Percentiles rank a stretch among this genome's conserved stretches.
Conservation (phyloP, 2,888 invertebrate species). For the Lasioglossum oenotherae region DNA sequence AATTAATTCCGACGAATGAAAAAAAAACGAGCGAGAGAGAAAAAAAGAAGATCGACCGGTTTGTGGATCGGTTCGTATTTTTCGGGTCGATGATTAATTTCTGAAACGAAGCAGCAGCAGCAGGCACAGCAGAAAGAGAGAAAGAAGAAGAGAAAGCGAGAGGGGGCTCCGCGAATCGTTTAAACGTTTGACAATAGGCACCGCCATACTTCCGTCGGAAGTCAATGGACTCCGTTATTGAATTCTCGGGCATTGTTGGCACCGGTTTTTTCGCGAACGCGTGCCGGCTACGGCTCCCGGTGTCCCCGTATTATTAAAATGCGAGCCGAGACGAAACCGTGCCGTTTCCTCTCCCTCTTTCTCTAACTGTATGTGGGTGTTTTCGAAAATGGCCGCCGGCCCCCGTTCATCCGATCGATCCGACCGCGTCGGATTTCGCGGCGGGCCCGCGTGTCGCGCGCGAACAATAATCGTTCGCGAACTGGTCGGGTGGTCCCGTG, state of each 20-base stretch:
- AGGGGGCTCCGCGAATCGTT: neutral
- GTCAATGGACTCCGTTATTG: slow-evolving; percentile 39
- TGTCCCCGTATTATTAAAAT: slow-evolving; percentile 41
- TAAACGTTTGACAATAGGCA: slow-evolving; percentile 27
- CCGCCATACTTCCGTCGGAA: slow-evolving; percentile 43
- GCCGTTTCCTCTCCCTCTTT: neutral
- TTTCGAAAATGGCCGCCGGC: slow-evolving; percentile 19
- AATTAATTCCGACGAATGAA: slow-evolving; percentile 31
- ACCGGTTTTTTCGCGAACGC: neutral
- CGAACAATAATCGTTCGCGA: neutral
- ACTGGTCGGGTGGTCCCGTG: neutral
- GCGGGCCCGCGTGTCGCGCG: neutral
- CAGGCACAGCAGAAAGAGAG: neutral
- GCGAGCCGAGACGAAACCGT: slow-evolving; percentile 1
- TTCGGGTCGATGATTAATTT: slow-evolving; percentile 24
- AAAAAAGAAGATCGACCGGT: neutral
- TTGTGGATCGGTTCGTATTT: neutral
- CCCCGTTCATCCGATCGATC: slow-evolving; percentile 53
- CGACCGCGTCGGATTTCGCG: neutral
- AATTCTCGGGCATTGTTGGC: slow-evolving; percentile 23
- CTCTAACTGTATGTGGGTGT: neutral
- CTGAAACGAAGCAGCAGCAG: slow-evolving; percentile 5
- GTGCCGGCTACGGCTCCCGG: slow-evolving; percentile 16
- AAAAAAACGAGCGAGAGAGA: neutral
- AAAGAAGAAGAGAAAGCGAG: neutral